phyloP scores from a whole-genome alignment of 2,888 invertebrate genomes.

The Strigamia transsilvanica region DNA sequence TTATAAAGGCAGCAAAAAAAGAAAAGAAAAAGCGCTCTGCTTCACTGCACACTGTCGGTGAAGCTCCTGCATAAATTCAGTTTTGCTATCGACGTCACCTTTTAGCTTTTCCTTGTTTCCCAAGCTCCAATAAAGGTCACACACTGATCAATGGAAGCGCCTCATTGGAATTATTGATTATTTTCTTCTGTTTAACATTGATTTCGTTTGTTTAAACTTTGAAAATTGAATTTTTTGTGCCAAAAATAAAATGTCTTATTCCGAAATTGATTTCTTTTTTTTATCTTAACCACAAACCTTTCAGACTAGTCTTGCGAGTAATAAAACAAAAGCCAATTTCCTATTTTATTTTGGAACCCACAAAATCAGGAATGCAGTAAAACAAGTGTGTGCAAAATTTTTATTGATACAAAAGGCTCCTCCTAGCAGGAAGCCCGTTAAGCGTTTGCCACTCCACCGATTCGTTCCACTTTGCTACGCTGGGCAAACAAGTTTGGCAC shows the following conservation, averaged over 20 bases:
- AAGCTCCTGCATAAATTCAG: conserved; percentile 2
- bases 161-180: conserved; percentile 42
- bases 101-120: conserved; percentile 10
- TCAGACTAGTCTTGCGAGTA: not conserved
- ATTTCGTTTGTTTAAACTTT: not conserved
- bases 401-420: conserved; percentile 28
- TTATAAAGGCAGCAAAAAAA: not conserved
- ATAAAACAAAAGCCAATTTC: not conserved
- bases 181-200: conserved; percentile 1
- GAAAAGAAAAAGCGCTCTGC: not conserved
- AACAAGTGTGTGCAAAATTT: conserved; percentile 37
- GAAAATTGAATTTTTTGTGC: too few relatives aligned
- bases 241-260: too few relatives aligned
- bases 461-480: conserved; percentile 48
- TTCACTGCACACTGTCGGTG: not conserved
- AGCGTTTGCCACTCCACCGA: conserved; percentile 40
- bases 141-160: not conserved
- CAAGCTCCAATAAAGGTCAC: conserved; percentile 18
- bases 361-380: not conserved
- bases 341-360: not conserved
- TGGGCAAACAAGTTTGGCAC: conserved; percentile 37
- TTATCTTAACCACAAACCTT: too few relatives aligned
- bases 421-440: conserved; percentile 48
- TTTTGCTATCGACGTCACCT: not conserved
- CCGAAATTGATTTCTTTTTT: too few relatives aligned